Percentiles rank a stretch among this genome's conserved stretches.
These are phyloP conservation scores for Leptonema lineaticorne DNA, from an alignment of 1,140 invertebrate genomes.

Conservation along the genomic window DNA sequence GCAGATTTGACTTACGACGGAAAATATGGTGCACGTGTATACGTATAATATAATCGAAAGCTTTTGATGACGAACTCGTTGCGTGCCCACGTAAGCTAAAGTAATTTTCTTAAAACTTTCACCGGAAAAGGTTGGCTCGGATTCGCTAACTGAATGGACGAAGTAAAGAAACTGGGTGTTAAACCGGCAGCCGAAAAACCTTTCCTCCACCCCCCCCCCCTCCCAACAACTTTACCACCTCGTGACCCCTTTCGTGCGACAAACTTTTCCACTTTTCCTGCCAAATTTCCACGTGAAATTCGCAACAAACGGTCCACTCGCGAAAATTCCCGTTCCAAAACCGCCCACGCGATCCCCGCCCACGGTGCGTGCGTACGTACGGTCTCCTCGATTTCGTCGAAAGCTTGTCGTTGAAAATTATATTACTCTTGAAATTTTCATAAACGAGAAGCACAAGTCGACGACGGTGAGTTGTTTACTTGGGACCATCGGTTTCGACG, in stretches of 20 bases:
- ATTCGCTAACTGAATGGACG: background rate
- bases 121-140: background rate
- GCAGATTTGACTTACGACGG: too few relatives aligned
- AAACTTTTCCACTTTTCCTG: background rate
- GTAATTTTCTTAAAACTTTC: background rate
- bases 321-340: too few relatives aligned
- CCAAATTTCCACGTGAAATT: background rate
- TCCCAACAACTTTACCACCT: background rate
- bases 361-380: too few relatives aligned
- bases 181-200: background rate
- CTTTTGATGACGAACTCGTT: background rate
- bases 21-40: background rate
- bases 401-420: constrained; percentile 9
- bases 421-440: constrained; percentile 14
- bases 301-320: background rate
- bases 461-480: background rate
- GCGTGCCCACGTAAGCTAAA: background rate
- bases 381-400: background rate
- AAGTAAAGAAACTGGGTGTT: background rate
- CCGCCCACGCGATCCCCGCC: too few relatives aligned
- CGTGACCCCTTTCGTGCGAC: background rate
- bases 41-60: background rate
- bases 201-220: too few relatives aligned
- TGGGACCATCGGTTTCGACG: background rate
- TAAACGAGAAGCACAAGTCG: background rate